Base-by-base conservation (phyloP, 2,113 vertebrate species). In the Salvator merianae region DNA sequence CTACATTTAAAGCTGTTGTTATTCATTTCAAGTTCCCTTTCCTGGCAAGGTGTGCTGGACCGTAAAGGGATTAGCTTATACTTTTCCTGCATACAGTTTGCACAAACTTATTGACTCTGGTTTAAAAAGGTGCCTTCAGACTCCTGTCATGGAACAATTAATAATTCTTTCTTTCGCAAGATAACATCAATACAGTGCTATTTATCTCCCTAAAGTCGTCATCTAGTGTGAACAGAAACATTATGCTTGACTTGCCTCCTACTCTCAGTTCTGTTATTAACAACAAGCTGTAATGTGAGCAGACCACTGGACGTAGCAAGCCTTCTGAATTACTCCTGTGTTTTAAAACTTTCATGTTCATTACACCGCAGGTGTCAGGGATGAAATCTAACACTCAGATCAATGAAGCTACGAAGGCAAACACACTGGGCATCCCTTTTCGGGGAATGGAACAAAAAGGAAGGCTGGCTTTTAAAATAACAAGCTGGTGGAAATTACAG, bases 281-380 rank as follows among this genome's bases (percentile, higher is more conserved):
- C 85, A 91, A 93, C 92, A 88, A 92, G 88, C 85, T 59, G 89
- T 93, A 95, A 96, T 24, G 36, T 85, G 90, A 96, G 94, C 92
- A 91, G 73, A 62, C 90, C 79, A 69, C 53, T 86, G 88, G 89
- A 85, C 73, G 93, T 82, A 86, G 62, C 40, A 85, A 93, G 77
- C 83, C 84, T 82, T 88, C 91, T 86, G 73, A 88, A 91, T 92
- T 90, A 89, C 84, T 88, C 88, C 92, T 87, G 80, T 65, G 90
- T 88, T 92, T 95, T 93, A 93, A 95, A 95, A 93, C 87, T 89
- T 94, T 62, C 87, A 87, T 76, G 83, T 84, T 86, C 88, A 82
- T 87, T 88, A 90, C 79, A 79, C 1, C 70, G 79, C 85, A 88
- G 84, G 85, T 92, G 90, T 91, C 83, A 83, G 74, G 34, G 70